Base-by-base conservation (phyloP, 2,113 vertebrate genomes). In the Elephantulus edwardii region DNA sequence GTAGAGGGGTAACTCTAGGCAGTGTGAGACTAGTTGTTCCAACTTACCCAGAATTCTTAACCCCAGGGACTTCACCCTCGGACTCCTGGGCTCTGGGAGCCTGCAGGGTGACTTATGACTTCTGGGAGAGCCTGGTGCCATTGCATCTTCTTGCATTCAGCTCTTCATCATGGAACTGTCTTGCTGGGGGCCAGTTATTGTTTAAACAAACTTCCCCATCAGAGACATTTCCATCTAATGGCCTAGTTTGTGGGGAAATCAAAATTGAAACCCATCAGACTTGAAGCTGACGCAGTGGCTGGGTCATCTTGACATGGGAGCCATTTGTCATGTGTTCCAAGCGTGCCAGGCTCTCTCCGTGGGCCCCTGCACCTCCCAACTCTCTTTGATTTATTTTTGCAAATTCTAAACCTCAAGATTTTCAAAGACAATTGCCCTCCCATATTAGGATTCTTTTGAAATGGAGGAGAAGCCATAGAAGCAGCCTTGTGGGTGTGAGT, bases 101-200 rank as follows among this genome's bases (percentile, higher is more conserved):
- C 46, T 40, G 30, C 38, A 56, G 92, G 56, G 30, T 78, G 78
- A 62, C 68, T 77, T 13, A 35, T 0, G 24, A 14, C 48, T 83
- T 42, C 72, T 74, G 8, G 42, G 16, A 30, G 75, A 83, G 68
- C 86, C 83, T 33, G 46, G 50, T 52, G 71, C 76, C 81, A 19
- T 40, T 66, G 35, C 12, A 6, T 75, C 82, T 77, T 64, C 38
- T 44, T 22, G 0, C 2, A 46, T 71, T 70, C 22, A 19, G 76
- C 33, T 79, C 80, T 88, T 91, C 83, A 75, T 91, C 79, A 48
- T 42, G 52, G n/a, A 82, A 92, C 90, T 92, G 87, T 68, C 85
- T 81, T 85, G 58, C 56, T 26, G 24, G 64, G 85, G 85, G 33
- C 86, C 90, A 66, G 82, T 35, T 72, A 74, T 24, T 46, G 74